A percentile compares a stretch with the other conserved stretches of the same genome.
Evolutionary conservation across 2,113 vertebrate species (phyloP).

Genomic region (Catharus bicknelli): DNA sequence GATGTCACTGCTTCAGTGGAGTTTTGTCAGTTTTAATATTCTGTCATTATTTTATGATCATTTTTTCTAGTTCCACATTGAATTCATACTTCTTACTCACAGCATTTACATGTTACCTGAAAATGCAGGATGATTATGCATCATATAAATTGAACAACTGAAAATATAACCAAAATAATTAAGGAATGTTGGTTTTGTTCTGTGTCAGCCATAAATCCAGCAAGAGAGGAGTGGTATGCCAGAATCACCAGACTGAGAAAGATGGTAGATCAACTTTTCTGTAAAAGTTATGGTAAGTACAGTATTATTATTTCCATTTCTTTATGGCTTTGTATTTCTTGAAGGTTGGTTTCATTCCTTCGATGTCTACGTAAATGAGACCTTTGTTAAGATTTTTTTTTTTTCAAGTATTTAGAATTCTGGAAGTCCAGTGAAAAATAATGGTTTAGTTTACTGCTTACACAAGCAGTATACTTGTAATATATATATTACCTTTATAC

Average conservation of each 20-base stretch:
- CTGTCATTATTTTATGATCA: neutral
- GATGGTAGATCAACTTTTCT: conserved; percentile 79
- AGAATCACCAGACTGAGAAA: conserved; percentile 76
- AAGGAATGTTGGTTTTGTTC: neutral
- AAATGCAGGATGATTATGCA: neutral
- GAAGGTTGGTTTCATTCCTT: neutral
- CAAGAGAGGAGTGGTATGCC: conserved; percentile 76
- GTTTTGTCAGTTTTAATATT: neutral
- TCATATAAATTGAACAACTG: neutral
- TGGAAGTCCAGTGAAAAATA: neutral
- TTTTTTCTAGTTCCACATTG: neutral
- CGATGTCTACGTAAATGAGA: rapidly evolving
- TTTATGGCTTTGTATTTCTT: neutral
- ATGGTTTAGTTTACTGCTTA: neutral
- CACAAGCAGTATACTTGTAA: neutral
- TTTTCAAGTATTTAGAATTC: neutral
- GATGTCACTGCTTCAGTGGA: neutral
- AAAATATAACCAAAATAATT: neutral
- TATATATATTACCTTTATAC: no score
- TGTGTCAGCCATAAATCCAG: conserved; percentile 15
- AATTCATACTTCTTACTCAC: neutral
- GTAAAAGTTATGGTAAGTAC: conserved; percentile 78
- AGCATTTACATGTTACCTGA: neutral
- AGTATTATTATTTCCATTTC: neutral
- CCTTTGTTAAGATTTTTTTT: neutral